A percentile compares a stretch with the other conserved stretches of the same genome.
phyloP scores from a whole-genome alignment of 2,888 invertebrate species.

The Leuctra nigra region DNA sequence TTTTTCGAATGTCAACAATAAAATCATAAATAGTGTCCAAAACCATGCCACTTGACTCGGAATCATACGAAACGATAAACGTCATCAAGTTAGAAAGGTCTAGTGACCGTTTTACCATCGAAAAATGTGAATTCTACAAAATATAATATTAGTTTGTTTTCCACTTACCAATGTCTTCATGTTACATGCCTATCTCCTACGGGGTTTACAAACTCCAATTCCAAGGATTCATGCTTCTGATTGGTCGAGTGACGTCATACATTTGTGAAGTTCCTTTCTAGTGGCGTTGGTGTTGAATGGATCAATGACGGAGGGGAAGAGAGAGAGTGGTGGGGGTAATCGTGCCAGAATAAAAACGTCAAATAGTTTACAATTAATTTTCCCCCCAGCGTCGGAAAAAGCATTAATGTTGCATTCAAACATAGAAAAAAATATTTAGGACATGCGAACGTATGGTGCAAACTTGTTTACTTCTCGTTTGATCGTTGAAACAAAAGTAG shows the following conservation, averaged over 20 bases:
- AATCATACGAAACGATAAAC: not conserved
- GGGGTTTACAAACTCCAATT: slow-evolving; percentile 33
- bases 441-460: too few species aligned
- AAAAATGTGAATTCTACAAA: slow-evolving; percentile 9
- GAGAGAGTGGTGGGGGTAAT: slow-evolving; percentile 6
- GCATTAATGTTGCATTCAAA: not conserved
- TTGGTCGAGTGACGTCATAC: slow-evolving; percentile 32
- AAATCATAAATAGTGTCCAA: not conserved
- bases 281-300: slow-evolving; percentile 26
- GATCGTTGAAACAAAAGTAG: too few species aligned
- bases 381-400: not conserved
- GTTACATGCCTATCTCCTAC: slow-evolving; percentile 36
- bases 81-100: not conserved
- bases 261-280: slow-evolving; percentile 28
- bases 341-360: not conserved
- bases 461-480: too few species aligned
- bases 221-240: slow-evolving; percentile 32
- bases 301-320: slow-evolving; percentile 19
- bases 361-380: not conserved
- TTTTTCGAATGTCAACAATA: not conserved
- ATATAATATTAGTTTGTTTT: slow-evolving; percentile 11
- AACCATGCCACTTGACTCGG: not conserved
- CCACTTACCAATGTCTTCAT: slow-evolving; percentile 33
- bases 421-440: too few species aligned
- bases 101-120: not conserved